Conservation (phyloP, 2,797 vertebrate genomes). For the Megalops cyprinoides region DNA sequence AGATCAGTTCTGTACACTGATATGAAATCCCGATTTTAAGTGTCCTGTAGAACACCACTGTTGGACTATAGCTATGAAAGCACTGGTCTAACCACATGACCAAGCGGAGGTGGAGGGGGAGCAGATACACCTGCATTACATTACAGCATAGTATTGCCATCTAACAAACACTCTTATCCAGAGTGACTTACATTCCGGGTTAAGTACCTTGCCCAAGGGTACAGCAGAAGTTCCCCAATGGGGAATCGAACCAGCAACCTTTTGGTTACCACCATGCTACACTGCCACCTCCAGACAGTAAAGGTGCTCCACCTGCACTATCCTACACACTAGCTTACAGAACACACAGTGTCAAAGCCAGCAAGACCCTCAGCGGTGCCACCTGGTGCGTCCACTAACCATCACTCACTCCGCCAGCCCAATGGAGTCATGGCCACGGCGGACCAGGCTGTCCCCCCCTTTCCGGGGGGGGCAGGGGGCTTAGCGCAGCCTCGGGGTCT, state of each 20-base stretch:
- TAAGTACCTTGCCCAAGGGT: no score
- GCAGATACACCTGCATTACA: no score
- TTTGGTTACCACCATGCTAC: no score
- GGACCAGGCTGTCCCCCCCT: background rate
- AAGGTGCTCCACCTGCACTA: background rate
- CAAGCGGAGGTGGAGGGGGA: background rate
- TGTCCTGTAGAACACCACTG: background rate
- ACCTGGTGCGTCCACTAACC: background rate
- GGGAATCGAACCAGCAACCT: no score
- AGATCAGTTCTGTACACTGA: background rate
- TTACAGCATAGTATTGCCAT: no score
- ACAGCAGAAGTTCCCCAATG: no score
- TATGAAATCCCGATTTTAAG: background rate
- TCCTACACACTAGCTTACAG: background rate
- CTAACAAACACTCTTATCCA: no score
- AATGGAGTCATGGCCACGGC: background rate
- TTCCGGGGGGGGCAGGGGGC: conserved; percentile 21
- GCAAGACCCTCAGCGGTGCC: background rate
- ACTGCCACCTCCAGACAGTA: background rate
- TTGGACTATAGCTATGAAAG: no score
- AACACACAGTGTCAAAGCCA: background rate
- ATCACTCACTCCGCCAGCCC: background rate
- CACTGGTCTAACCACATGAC: no score
- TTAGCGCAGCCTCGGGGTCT: background rate
- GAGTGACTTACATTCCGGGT: no score